Conservation (phyloP, 2,888 invertebrate species). For the Erannis defoliaria region DNA sequence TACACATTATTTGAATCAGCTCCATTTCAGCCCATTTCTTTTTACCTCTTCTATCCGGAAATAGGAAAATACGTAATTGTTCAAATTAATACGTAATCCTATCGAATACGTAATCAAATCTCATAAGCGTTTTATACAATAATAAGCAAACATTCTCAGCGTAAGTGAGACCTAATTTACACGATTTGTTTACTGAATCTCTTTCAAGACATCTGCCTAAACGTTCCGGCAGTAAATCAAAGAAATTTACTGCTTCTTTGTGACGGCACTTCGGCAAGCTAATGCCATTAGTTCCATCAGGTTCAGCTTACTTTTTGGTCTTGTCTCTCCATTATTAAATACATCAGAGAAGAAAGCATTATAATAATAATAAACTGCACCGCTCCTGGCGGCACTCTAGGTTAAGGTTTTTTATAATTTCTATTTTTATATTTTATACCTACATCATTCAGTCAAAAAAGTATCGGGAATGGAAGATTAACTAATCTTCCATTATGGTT, state of each 20-base stretch:
- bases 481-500: too few species aligned
- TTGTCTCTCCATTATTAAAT: too few species aligned
- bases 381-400: too few species aligned
- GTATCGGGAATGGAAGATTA: not conserved
- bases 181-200: constrained; percentile 8
- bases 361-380: too few species aligned
- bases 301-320: too few species aligned
- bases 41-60: too few species aligned
- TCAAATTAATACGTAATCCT: not conserved
- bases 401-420: too few species aligned
- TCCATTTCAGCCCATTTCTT: too few species aligned
- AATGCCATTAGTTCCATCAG: not conserved
- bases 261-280: not conserved
- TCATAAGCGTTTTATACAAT: not conserved
- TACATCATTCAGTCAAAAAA: not conserved
- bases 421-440: too few species aligned
- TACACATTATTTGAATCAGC: too few species aligned
- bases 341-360: not conserved
- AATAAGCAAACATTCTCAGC: not conserved
- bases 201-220: constrained; percentile 17
- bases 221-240: constrained; percentile 10
- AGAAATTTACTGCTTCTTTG: constrained; percentile 2
- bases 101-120: not conserved
- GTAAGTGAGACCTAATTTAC: constrained; percentile 11
- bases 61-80: not conserved